A percentile compares a stretch with the other conserved stretches of the same genome.
phyloP scores from a whole-genome alignment of 2,888 invertebrate genomes.

The Cerceris ruficornis region DNA sequence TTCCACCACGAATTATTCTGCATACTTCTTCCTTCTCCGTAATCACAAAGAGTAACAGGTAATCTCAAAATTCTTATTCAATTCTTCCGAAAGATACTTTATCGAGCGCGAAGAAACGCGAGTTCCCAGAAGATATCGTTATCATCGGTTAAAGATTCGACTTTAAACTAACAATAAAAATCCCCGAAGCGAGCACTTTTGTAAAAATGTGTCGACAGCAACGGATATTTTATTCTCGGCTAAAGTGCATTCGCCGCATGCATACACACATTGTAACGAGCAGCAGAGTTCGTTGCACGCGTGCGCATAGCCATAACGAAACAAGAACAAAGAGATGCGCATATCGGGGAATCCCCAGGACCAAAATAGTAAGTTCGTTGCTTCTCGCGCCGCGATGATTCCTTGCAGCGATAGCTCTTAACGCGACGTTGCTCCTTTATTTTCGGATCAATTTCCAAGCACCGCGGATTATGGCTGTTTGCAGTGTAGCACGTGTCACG shows the following conservation, averaged over 20 bases:
- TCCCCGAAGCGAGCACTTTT: background rate
- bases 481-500: background rate
- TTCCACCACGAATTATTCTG: too few relatives aligned
- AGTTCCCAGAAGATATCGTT: too few relatives aligned
- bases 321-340: conserved; percentile 49
- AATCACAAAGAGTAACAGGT: too few relatives aligned
- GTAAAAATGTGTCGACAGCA: conserved; percentile 8
- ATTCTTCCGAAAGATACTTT: too few relatives aligned
- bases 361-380: conserved; percentile 46
- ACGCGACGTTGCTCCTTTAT: background rate
- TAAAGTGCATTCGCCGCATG: conserved; percentile 54
- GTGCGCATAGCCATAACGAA: conserved; percentile 23
- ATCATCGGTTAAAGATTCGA: background rate
- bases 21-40: too few relatives aligned
- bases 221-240: conserved; percentile 22
- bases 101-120: too few relatives aligned
- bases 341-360: conserved; percentile 45
- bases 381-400: conserved; percentile 20
- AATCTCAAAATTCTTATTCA: too few relatives aligned
- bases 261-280: conserved; percentile 51
- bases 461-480: background rate
- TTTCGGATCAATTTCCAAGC: conserved; percentile 14
- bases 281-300: conserved; percentile 56
- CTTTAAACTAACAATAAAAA: background rate
- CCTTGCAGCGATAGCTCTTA: conserved; percentile 9